A percentile compares a stretch with the other conserved stretches of the same genome.
These are phyloP conservation scores for Scopus umbretta DNA, from an alignment of 2,113 vertebrate genomes.

Conservation along the genomic window DNA sequence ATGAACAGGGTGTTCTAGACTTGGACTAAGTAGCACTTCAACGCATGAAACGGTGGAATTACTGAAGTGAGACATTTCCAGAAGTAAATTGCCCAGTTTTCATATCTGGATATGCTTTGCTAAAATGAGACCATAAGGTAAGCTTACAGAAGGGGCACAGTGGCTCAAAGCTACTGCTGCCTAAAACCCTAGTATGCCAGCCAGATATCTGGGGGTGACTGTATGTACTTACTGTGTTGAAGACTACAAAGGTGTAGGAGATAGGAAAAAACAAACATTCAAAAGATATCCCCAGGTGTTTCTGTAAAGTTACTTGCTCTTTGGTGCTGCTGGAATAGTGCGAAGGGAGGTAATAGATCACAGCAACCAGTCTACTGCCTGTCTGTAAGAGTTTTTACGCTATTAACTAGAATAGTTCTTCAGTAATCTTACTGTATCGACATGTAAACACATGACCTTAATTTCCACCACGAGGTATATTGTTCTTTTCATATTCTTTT, in stretches of 20 bases:
- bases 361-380: background rate
- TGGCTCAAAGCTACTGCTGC: background rate
- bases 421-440: background rate
- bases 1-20: background rate
- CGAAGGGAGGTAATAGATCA: background rate
- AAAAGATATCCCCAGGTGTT: background rate
- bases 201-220: background rate
- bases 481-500: background rate
- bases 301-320: background rate
- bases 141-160: background rate
- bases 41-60: background rate
- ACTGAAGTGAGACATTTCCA: background rate
- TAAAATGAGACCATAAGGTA: background rate
- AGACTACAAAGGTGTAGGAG: background rate
- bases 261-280: background rate
- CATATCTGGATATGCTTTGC: background rate
- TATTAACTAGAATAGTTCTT: background rate
- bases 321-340: background rate
- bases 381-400: background rate
- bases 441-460: background rate
- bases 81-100: background rate
- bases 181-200: background rate
- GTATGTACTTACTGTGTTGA: background rate
- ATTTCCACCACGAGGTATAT: background rate
- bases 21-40: background rate